phyloP scores from a whole-genome alignment of 1,140 invertebrate species.

The Whitmania pigra region DNA sequence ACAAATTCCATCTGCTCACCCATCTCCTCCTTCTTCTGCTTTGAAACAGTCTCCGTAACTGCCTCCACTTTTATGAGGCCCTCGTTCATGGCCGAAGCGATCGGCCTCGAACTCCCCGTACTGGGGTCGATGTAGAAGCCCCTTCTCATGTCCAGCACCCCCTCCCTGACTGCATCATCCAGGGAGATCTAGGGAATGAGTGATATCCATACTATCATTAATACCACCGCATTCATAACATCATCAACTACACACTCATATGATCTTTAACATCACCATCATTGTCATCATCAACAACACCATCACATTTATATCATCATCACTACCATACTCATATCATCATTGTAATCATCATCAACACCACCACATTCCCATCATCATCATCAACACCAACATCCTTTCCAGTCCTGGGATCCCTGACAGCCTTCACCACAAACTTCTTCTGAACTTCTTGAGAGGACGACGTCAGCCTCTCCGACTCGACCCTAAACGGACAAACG shows the following conservation, averaged over 20 bases:
- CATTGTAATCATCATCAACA: no score
- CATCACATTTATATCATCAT: no score
- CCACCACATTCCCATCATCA: no score
- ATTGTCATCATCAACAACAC: no score
- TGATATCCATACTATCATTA: no score
- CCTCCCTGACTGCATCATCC: not conserved
- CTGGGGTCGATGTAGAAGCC: not conserved
- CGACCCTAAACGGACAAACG: not conserved
- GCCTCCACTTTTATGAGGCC: constrained; percentile 2
- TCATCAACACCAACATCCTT: not conserved
- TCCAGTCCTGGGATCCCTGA: constrained; percentile 5
- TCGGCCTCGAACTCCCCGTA: not conserved
- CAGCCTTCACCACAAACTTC: not conserved
- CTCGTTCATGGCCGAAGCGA: not conserved
- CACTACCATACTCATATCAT: no score
- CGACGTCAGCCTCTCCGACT: not conserved
- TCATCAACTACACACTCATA: no score
- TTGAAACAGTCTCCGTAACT: not conserved
- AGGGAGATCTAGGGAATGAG: not conserved
- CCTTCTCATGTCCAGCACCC: not conserved
- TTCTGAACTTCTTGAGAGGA: not conserved
- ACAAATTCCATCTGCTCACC: not conserved
- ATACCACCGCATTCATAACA: no score
- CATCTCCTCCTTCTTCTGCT: constrained; percentile 5
- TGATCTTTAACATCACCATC: no score